Conservation (phyloP, 2,113 vertebrate species). For the Harpagus bidentatus region DNA sequence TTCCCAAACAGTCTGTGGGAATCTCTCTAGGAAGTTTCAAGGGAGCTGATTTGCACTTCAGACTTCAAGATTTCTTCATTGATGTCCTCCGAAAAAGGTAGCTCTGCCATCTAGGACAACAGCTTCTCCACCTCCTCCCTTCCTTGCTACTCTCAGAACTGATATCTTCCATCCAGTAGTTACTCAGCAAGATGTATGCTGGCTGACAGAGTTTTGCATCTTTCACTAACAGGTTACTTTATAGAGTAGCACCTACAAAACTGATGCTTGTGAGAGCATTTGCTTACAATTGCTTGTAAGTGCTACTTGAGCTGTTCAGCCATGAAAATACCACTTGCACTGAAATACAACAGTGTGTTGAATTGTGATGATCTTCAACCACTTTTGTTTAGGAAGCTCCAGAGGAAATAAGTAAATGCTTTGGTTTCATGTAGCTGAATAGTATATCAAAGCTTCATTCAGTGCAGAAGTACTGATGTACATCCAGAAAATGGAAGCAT, state of each 20-base stretch:
- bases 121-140: background rate
- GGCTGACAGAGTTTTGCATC: background rate
- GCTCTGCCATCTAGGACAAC: background rate
- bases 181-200: background rate
- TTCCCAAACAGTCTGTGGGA: background rate
- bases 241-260: background rate
- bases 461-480: background rate
- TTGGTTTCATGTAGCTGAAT: background rate
- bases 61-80: background rate
- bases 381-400: background rate
- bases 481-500: background rate
- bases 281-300: background rate
- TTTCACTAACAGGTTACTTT: background rate
- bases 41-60: background rate
- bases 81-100: background rate
- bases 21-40: background rate
- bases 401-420: background rate
- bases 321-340: background rate
- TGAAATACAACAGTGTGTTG: background rate
- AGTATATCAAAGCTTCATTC: background rate
- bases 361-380: background rate
- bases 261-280: background rate
- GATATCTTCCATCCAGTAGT: background rate
- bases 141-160: background rate
- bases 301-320: background rate